A percentile compares a stretch with the other conserved stretches of the same genome.
These are phyloP conservation scores for Hydrotaea cyrtoneurina DNA, from an alignment of 2,888 invertebrate genomes.

Conservation along the genomic window DNA sequence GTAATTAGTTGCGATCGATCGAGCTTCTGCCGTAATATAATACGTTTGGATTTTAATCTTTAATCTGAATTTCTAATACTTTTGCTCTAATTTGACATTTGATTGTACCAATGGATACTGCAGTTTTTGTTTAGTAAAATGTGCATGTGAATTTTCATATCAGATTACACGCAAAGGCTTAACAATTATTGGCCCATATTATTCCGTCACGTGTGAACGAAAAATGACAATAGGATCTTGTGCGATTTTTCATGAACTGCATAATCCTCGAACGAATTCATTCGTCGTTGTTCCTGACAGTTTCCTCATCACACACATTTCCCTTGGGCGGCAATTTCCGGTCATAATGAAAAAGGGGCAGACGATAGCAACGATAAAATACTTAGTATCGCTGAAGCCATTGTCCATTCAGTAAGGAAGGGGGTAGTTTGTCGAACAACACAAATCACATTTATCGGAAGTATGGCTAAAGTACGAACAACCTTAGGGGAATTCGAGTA, in stretches of 20 bases:
- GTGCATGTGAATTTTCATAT: too few species aligned
- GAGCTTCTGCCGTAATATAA: too few species aligned
- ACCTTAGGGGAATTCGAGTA: background rate
- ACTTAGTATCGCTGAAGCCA: background rate
- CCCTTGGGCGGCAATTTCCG: conserved; percentile 24
- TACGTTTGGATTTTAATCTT: too few species aligned
- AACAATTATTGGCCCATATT: background rate
- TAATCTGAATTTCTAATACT: too few species aligned
- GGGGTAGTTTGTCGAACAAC: background rate
- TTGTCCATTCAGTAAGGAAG: background rate
- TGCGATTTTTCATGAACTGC: background rate
- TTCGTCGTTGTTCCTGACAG: background rate
- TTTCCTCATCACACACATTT: background rate
- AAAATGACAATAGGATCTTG: background rate
- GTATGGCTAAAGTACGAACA: background rate
- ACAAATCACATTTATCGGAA: conserved; percentile 30
- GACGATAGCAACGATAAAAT: background rate
- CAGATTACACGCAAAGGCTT: background rate
- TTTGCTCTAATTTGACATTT: too few species aligned
- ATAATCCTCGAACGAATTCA: background rate
- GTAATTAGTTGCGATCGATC: too few species aligned
- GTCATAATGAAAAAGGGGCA: background rate
- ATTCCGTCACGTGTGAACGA: background rate
- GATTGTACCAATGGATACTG: too few species aligned
- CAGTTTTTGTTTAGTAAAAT: too few species aligned